These are phyloP conservation scores for Syrrhaptes paradoxus DNA, from an alignment of 2,113 vertebrate genomes.

Conservation along the genomic window DNA sequence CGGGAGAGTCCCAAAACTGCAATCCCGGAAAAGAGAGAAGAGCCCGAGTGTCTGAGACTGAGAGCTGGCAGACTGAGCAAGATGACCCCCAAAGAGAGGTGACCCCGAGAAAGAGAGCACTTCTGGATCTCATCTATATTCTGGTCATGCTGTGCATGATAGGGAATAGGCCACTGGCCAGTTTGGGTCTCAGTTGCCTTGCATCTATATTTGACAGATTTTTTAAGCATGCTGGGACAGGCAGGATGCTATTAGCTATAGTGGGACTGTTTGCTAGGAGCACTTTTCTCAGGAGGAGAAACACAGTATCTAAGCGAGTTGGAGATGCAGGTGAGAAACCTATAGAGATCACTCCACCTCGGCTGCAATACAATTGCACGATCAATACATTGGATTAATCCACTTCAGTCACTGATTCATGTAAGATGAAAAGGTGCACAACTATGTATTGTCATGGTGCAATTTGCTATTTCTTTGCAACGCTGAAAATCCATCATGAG, in stretches of 20 bases:
- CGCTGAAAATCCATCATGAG: neutral
- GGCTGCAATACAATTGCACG: neutral
- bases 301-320: neutral
- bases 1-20: no score
- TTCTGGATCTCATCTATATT: no score
- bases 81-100: no score
- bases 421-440: neutral
- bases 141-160: no score
- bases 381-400: neutral
- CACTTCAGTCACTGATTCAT: neutral
- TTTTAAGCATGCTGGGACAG: neutral
- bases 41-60: no score
- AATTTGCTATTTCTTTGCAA: neutral
- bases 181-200: neutral
- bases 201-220: neutral
- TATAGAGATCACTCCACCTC: neutral
- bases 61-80: no score
- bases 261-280: slow-evolving; percentile 9
- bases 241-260: neutral
- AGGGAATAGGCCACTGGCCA: no score
- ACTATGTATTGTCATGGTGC: neutral
- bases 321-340: neutral
- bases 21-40: no score
- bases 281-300: neutral
- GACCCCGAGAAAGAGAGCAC: no score